phyloP scores from a whole-genome alignment of 1,140 invertebrate genomes.

The Danaus plexippus region DNA sequence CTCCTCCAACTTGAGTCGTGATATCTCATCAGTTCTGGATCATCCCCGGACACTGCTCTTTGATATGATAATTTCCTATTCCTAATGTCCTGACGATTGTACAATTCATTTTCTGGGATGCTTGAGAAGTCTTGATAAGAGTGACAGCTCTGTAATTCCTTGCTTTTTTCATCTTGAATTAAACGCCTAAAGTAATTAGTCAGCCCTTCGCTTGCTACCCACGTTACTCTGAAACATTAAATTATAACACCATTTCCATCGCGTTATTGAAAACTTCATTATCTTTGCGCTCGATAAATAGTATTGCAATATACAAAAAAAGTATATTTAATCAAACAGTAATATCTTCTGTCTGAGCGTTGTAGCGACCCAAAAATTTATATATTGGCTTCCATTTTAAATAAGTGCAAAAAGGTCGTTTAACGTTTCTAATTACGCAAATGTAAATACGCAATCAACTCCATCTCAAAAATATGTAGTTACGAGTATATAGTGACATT shows the following conservation, averaged over 20 bases:
- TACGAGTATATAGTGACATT: no score
- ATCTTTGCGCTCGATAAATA: conserved; percentile 2
- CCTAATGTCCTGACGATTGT: conserved; percentile 31
- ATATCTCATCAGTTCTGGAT: conserved; percentile 36
- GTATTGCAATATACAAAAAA: conserved; percentile 7
- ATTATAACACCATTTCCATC: not conserved
- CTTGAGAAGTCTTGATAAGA: conserved; percentile 48
- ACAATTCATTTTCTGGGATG: conserved; percentile 37
- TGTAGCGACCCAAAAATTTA: no score
- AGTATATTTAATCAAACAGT: conserved; percentile 3
- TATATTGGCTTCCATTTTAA: no score
- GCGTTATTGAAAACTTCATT: conserved; percentile 2
- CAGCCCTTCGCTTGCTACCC: conserved; percentile 53
- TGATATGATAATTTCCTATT: conserved; percentile 53
- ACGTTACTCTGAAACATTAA: conserved; percentile 44
- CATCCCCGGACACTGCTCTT: conserved; percentile 56
- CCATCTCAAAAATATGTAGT: no score
- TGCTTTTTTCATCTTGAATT: conserved; percentile 46
- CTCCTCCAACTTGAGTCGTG: conserved; percentile 36
- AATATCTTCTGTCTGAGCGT: conserved; percentile 6
- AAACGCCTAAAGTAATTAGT: conserved; percentile 49
- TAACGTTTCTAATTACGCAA: no score
- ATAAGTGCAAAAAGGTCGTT: no score
- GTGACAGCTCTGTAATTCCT: conserved; percentile 36
- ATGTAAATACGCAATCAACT: no score